phyloP scores from a whole-genome alignment of 2,113 vertebrate species.

The Strix uralensis region DNA sequence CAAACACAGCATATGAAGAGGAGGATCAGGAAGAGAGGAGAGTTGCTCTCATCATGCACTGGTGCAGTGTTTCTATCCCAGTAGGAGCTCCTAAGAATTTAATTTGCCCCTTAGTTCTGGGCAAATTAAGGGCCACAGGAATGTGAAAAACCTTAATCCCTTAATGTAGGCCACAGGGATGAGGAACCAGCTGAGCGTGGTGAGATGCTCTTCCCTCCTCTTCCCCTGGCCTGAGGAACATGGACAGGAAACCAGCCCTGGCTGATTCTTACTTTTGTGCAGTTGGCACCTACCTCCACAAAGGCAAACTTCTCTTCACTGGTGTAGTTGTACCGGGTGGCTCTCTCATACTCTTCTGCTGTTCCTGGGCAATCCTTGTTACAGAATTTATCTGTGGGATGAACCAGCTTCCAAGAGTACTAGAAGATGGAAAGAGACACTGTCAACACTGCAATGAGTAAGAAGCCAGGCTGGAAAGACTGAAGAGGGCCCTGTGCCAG shows the following conservation, averaged over 20 bases:
- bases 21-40: not conserved
- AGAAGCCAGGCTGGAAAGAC: not conserved
- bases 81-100: not conserved
- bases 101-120: not conserved
- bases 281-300: constrained; percentile 83
- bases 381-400: constrained; percentile 99
- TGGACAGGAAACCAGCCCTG: not conserved
- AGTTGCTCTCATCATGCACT: not conserved
- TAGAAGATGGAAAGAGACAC: constrained; percentile 44
- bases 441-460: not conserved
- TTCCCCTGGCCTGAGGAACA: not conserved
- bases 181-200: not conserved
- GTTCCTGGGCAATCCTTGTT: constrained; percentile 98
- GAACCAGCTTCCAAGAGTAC: constrained; percentile 99
- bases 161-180: not conserved
- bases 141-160: not conserved
- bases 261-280: not conserved
- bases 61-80: not conserved
- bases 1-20: not conserved
- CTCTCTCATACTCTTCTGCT: constrained; percentile 95
- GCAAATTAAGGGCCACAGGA: not conserved
- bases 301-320: constrained; percentile 98
- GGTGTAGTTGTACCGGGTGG: constrained; percentile 98
- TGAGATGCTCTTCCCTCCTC: not conserved
- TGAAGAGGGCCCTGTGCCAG: not conserved